Percentiles rank a stretch among this genome's conserved stretches.
phyloP scores from a whole-genome alignment of 1,140 invertebrate species.

The Theocolax elegans region DNA sequence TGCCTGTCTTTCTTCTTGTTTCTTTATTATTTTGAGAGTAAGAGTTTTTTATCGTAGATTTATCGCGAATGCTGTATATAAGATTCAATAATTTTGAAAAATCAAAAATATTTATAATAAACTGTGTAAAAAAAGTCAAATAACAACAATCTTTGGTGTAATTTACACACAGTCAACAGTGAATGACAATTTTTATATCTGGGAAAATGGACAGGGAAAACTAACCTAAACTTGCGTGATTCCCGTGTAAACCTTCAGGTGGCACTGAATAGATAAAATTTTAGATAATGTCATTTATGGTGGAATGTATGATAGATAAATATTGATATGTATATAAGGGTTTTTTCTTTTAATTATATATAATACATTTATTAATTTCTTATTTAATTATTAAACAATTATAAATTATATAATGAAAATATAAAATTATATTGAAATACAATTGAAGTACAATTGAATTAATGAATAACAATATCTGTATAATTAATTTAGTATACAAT shows the following conservation, averaged over 20 bases:
- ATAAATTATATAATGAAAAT: neutral
- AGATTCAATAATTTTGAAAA: no score
- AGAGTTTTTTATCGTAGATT: neutral
- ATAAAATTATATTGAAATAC: no score
- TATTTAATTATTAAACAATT: neutral
- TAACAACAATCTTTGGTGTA: constrained; percentile 27
- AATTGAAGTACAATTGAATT: no score
- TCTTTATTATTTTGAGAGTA: neutral
- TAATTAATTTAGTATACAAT: no score
- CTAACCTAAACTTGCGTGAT: constrained; percentile 31
- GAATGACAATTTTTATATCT: constrained; percentile 2
- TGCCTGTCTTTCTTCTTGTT: neutral
- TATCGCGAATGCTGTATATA: no score
- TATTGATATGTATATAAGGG: no score
- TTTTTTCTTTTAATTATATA: neutral
- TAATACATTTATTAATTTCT: neutral
- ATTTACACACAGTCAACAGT: constrained; percentile 30
- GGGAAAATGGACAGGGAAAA: constrained; percentile 17
- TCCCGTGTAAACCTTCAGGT: constrained; percentile 26
- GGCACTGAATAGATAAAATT: constrained; percentile 18
- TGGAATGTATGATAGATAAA: no score
- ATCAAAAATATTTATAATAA: no score
- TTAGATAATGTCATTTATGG: constrained; percentile 5
- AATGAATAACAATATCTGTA: no score
- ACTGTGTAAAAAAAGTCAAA: constrained; percentile 29